phyloP scores from a whole-genome alignment of 1,140 invertebrate species.

The Panagrolaimus sp. region DNA sequence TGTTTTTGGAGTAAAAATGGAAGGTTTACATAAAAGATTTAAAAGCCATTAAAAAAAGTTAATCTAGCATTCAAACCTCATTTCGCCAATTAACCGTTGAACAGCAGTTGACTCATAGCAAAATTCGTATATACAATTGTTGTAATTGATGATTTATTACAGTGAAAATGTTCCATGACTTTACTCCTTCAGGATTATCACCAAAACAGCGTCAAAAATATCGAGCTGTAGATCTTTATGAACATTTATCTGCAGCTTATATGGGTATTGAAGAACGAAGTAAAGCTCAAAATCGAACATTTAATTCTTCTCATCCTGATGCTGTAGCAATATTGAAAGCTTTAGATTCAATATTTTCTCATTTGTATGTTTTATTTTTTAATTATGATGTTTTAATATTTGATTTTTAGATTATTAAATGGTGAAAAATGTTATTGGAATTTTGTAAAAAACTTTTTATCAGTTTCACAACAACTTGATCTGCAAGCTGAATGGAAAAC shows the following conservation, averaged over 20 bases:
- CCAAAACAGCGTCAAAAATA: not conserved
- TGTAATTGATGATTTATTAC: too few species aligned
- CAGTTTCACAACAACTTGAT: not conserved
- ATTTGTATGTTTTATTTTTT: not conserved
- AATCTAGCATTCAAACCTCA: too few species aligned
- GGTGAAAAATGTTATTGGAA: slow-evolving; percentile 9
- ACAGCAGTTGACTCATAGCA: too few species aligned
- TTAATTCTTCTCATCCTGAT: slow-evolving; percentile 7
- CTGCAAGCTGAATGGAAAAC: not conserved
- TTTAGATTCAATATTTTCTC: not conserved
- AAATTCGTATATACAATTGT: too few species aligned
- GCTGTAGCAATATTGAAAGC: not conserved
- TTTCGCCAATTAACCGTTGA: too few species aligned
- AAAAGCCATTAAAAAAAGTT: too few species aligned
- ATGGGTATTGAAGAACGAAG: not conserved
- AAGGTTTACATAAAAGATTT: too few species aligned
- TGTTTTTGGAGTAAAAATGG: too few species aligned
- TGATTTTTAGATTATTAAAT: not conserved
- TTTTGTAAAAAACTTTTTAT: slow-evolving; percentile 6
- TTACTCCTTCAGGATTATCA: not conserved
- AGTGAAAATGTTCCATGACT: slow-evolving; percentile 9
- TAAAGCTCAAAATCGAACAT: not conserved
- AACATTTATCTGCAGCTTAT: not conserved
- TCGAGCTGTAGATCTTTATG: not conserved
- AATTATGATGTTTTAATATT: not conserved